Evolutionary conservation across 1,140 invertebrate species (phyloP), one percentile per base, ranked within the genome.

Genomic region (Parapsyche elsis): DNA sequence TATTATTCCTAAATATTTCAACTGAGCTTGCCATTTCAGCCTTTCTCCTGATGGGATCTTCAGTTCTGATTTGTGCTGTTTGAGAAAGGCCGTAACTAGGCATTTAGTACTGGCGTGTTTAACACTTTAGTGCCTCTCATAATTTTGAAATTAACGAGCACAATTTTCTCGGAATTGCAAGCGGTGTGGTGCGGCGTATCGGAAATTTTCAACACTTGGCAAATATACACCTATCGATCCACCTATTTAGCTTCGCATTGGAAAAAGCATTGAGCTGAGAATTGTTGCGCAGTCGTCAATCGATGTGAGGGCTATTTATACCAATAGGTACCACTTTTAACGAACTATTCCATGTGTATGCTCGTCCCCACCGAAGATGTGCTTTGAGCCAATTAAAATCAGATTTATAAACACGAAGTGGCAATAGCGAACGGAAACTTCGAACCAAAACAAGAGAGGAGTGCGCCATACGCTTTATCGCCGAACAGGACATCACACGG

Each of bases 371-470:
- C 57, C 57, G 57, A 61, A 9, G 57, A 61, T 19, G 30, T 16
- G 64, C 24, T 67, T 26, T 67, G 64, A 67, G 64, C 64, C 64
- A 67, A 67, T 67, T 67, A 67, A 67, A 67, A 67, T 67, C 64
- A 67, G 64, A 67, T 67, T 67, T 67, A 67, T 67, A 67, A 67
- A 67, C 64, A 67, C 64, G 64, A 67, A 67, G 64, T 24, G 64
- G 64, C 24, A 67, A 67, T 24, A 24, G 24, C 24, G 12, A 53
- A 61, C 59, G 59, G 21, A 38, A 38, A 38, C 30, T 7, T 1
- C 30, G 30, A 7, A 38, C 30, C 30, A 38, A 38, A 38, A 38
- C 30, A 38, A 16, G 57, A 61, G 21, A 19, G 57, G 57, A 61
- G 16, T 21, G 16, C 57, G 57, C 57, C 16, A 19, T 61, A 9